Evolutionary conservation across 2,888 invertebrate genomes (phyloP).

Genomic region (Allygus modestus): DNA sequence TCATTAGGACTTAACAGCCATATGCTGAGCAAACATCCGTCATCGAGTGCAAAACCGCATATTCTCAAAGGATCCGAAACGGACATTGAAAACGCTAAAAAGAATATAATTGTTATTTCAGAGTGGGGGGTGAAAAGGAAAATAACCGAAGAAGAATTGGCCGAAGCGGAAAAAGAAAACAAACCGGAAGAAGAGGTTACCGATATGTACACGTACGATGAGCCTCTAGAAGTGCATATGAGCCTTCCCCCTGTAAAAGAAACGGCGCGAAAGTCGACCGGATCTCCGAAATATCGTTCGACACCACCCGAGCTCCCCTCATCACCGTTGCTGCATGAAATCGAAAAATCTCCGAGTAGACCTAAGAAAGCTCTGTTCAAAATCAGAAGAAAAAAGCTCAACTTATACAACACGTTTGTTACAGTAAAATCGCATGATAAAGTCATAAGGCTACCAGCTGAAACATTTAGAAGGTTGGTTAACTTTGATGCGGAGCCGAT

Average conservation of each 20-base stretch:
- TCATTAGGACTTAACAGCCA: background rate
- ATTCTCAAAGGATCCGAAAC: conserved; percentile 38
- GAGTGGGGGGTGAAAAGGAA: conserved; percentile 17
- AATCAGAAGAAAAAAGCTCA: background rate
- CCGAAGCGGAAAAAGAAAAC: conserved; percentile 30
- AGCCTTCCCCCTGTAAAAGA: background rate
- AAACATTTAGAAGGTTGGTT: background rate
- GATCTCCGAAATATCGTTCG: background rate
- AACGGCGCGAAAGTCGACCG: conserved; percentile 41
- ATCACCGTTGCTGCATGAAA: background rate
- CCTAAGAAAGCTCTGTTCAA: background rate
- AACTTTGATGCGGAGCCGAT: background rate
- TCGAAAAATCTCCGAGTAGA: background rate
- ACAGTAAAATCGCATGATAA: background rate
- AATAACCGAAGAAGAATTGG: conserved; percentile 30
- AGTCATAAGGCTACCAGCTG: background rate
- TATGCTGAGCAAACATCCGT: conserved; percentile 5
- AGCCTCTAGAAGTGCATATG: background rate
- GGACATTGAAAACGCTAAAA: conserved; percentile 44
- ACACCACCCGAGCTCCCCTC: background rate
- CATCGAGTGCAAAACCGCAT: background rate
- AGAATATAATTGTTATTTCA: conserved; percentile 15
- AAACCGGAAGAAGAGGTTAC: background rate
- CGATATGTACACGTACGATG: conserved; percentile 7
- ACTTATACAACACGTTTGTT: background rate